Base-by-base conservation (phyloP, 2,888 invertebrate genomes). In the Boloria euphrosyne region DNA sequence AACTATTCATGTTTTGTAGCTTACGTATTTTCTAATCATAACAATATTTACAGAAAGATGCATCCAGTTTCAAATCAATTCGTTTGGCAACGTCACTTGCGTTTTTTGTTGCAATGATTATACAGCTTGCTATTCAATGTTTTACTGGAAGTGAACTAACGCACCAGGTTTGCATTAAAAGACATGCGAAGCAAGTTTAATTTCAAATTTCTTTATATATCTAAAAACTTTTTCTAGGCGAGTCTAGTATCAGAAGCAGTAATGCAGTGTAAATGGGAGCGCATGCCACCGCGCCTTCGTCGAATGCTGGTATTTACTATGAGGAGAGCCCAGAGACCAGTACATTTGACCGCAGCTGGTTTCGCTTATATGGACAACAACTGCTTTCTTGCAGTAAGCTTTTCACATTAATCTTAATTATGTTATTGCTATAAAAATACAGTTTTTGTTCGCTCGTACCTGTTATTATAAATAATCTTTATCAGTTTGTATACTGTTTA, bases 51-150 rank as follows among this genome's bases (percentile, higher is more conserved):
- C 78, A 92, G 91, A 83, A 87, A 85, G 91, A 92, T 71, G 89
- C 87, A 16, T 89, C 89, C 4, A 87, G 86, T 64, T 82, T 91
- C 44, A 87, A 85, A 65, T 90, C 91, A 0, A 77, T 89, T 6
- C 81, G 84, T 1, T 76, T 91, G 51, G 81, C 86, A 60, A 90
- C 88, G 13, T 90, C 91, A 0, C 71, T 92, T 17, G 90, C 91
- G 16, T 92, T 91, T 76, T 92, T 92, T 73, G 78, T 81, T 6
- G 88, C 88, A 2, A 91, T 91, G 91, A 86, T 90, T 53, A 85
- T 83, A 60, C 91, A 92, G 65, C 80, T 91, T 5, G 90, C 85
- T 0, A 82, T 90, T 50, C 91, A 92, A 72, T 92, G 91, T 71
- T 87, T 90, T 69, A 87, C 91, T 47, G 88, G 83, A 3, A 91